Percentiles rank a stretch among this genome's conserved stretches.
These are phyloP conservation scores for Theristicus caerulescens DNA, from an alignment of 2,113 vertebrate genomes.

Conservation along the genomic window DNA sequence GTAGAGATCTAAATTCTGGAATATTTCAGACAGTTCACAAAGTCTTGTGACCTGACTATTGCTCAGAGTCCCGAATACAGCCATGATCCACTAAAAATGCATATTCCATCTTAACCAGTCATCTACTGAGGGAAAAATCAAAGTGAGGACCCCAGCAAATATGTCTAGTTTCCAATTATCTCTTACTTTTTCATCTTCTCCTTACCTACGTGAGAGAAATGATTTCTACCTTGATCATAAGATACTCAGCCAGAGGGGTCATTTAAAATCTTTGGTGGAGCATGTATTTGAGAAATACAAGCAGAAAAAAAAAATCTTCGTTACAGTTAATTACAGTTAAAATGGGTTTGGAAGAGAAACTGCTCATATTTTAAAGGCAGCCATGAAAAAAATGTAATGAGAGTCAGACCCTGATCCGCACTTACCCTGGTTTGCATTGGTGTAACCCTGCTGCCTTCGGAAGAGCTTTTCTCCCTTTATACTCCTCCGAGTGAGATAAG, in stretches of 20 bases:
- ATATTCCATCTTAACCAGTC: neutral
- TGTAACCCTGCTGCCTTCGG: neutral
- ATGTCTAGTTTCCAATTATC: neutral
- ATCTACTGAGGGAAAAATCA: neutral
- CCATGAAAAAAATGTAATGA: neutral
- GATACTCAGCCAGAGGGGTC: neutral
- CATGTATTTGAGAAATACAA: slow-evolving; percentile 23
- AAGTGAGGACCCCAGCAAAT: neutral
- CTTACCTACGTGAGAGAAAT: neutral
- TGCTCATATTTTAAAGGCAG: neutral
- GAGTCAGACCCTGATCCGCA: neutral
- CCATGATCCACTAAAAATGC: neutral
- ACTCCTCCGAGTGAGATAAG: neutral
- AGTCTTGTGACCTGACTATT: neutral
- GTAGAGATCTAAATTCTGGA: neutral
- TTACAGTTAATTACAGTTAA: slow-evolving; percentile 14
- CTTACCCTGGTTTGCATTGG: neutral
- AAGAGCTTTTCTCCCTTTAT: neutral
- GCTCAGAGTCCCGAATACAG: neutral
- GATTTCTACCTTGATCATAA: neutral
- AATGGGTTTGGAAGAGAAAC: slow-evolving; percentile 30
- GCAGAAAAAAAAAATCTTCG: neutral
- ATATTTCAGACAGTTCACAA: neutral
- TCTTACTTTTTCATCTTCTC: neutral
- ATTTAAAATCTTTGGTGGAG: neutral